phyloP scores from a whole-genome alignment of 2,797 vertebrate species.

The Clamator glandarius region DNA sequence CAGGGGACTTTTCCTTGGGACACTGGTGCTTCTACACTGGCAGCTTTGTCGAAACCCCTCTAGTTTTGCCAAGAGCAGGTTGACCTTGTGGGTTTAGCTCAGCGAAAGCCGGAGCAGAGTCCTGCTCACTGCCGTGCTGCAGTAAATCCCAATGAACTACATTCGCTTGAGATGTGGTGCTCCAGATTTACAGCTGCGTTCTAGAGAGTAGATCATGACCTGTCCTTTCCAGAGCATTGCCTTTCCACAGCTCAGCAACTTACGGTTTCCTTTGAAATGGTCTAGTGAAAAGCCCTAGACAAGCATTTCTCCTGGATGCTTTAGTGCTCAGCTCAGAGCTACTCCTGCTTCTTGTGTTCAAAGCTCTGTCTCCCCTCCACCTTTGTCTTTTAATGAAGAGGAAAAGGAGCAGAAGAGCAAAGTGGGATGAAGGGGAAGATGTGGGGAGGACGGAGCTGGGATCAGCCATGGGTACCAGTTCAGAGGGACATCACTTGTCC shows the following conservation, averaged over 20 bases:
- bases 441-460: neutral
- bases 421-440: neutral
- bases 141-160: neutral
- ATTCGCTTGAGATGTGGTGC: neutral
- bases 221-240: neutral
- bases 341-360: neutral
- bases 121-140: neutral
- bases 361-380: neutral
- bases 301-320: neutral
- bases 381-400: neutral
- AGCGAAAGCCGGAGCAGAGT: neutral
- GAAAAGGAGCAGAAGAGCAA: neutral
- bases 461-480: neutral
- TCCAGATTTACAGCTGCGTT: neutral
- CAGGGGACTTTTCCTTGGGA: neutral
- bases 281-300: slow-evolving; percentile 9
- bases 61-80: rapidly evolving
- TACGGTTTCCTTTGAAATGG: neutral
- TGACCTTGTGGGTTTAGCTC: neutral
- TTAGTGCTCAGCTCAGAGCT: neutral
- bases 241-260: slow-evolving; percentile 33
- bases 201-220: neutral
- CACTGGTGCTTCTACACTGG: rapidly evolving
- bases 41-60: neutral
- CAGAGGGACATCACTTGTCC: neutral